Base-by-base conservation (phyloP, 2,797 vertebrate genomes). In the Protosalanx chinensis region DNA sequence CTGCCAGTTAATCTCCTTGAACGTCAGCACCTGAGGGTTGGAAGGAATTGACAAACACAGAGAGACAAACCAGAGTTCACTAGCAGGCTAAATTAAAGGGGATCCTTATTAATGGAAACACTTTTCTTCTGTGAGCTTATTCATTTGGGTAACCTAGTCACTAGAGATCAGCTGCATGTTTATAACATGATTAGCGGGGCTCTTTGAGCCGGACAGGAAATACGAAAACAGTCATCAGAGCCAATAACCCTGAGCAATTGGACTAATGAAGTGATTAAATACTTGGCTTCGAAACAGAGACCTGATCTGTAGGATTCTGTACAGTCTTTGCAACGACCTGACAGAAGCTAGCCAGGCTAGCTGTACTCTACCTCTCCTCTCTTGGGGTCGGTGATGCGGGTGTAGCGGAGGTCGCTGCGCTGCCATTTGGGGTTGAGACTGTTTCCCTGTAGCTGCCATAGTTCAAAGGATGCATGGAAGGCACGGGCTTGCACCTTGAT, bases 1-100 rank as follows among this genome's bases (percentile, higher is more conserved):
- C 90, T 99, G 98, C 98, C 98, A 99, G 83, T 95, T 98, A 73
- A 99, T 96, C 90, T 99, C 97, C 88, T 99, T 99, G 89, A 99
- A 99, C 0, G 97, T 99, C 83, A 99, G 85, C 82, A 99, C 98
- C 98, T 99, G 81, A 53, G 72, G 49, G 68, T 65, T 70, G 41
- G 60, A 41, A 51, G 12, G 61, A 4, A 62, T 23, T 5, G 7
- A 62, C 58, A 33, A 15, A 62, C 29, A 35, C 49, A 32, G 51
- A 64, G 33, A 69, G 6, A 64, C 32, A 56, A 32, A 46, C 33
- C 51, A n/a, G 51, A 53, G 51, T n/a, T 53, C 51, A n/a, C 15
- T 53, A 53, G 51, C 51, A n/a, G 51, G 51, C 51, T 6, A 53
- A 5, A n/a, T n/a, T 5, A 53, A 16, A 53, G 51, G 18, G 18